phyloP scores from a whole-genome alignment of 2,113 vertebrate genomes.

The Poeciliopsis occidentalis region DNA sequence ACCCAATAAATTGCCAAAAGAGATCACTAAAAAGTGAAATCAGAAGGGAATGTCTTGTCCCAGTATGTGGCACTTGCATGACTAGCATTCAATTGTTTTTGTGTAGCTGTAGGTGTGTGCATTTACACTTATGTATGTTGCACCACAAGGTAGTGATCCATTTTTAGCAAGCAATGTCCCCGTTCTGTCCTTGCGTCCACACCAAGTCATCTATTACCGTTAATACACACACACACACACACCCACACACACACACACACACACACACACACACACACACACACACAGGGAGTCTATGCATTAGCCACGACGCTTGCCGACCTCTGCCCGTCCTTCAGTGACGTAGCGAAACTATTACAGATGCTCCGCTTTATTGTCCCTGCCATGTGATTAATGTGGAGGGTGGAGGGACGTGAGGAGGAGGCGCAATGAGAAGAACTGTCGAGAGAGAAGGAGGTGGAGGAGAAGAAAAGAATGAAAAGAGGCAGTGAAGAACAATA shows the following conservation, averaged over 20 bases:
- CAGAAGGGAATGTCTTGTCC: neutral
- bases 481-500: conserved; percentile 8
- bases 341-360: conserved; percentile 72
- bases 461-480: conserved; percentile 9
- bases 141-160: conserved; percentile 64
- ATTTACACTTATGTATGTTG: conserved; percentile 15
- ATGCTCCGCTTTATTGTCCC: conserved; percentile 68
- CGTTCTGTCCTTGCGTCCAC: conserved; percentile 78
- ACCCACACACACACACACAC: conserved; percentile 29
- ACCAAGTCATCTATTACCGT: conserved; percentile 76
- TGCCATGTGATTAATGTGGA: conserved; percentile 74
- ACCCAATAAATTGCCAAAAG: neutral
- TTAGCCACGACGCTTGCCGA: conserved; percentile 48
- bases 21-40: neutral
- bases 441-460: conserved; percentile 17
- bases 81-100: neutral
- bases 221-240: conserved; percentile 50
- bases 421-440: conserved; percentile 54
- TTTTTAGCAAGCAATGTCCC: conserved; percentile 76
- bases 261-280: conserved; percentile 38
- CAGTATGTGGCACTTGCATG: neutral
- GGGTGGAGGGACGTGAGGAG: conserved; percentile 63
- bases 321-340: conserved; percentile 71
- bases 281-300: conserved; percentile 26
- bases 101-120: neutral